Conservation (phyloP, 2,888 invertebrate species). For the Tinea semifulvella region DNA sequence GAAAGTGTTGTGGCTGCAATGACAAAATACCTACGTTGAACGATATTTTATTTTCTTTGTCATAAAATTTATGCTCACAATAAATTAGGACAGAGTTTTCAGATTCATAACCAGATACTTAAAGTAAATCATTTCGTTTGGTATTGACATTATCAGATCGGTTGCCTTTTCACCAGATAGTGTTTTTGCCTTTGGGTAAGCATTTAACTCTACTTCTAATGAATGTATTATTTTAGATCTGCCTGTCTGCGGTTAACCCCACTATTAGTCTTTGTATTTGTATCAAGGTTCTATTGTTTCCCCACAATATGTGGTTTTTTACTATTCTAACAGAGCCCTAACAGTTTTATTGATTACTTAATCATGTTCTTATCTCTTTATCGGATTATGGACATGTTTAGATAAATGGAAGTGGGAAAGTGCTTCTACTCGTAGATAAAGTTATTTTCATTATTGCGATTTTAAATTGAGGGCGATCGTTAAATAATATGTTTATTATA, state of each 20-base stretch:
- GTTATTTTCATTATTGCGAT: not conserved
- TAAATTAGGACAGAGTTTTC: too few species aligned
- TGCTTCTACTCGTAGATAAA: constrained; percentile 11
- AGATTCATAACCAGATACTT: too few species aligned
- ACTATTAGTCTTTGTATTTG: constrained; percentile 20
- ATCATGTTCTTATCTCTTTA: constrained; percentile 7
- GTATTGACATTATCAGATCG: too few species aligned
- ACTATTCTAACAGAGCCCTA: not conserved
- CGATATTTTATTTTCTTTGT: too few species aligned
- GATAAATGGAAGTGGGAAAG: constrained; percentile 6
- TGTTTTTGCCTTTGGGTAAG: too few species aligned
- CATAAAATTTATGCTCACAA: too few species aligned
- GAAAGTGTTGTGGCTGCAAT: constrained; percentile 8
- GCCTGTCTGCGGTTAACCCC: constrained; percentile 30
- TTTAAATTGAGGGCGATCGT: not conserved
- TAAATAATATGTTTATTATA: constrained; percentile 5
- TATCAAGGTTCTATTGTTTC: constrained; percentile 12
- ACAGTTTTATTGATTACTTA: constrained; percentile 12
- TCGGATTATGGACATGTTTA: constrained; percentile 4
- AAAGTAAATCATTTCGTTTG: too few species aligned
- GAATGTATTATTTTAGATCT: too few species aligned
- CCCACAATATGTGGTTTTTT: not conserved
- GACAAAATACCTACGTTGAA: not conserved
- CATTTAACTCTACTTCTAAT: too few species aligned
- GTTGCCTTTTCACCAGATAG: too few species aligned